A percentile compares a stretch with the other conserved stretches of the same genome.
Conservation (phyloP, 2,797 vertebrate genomes). For the Cyprinodon diabolis region DNA sequence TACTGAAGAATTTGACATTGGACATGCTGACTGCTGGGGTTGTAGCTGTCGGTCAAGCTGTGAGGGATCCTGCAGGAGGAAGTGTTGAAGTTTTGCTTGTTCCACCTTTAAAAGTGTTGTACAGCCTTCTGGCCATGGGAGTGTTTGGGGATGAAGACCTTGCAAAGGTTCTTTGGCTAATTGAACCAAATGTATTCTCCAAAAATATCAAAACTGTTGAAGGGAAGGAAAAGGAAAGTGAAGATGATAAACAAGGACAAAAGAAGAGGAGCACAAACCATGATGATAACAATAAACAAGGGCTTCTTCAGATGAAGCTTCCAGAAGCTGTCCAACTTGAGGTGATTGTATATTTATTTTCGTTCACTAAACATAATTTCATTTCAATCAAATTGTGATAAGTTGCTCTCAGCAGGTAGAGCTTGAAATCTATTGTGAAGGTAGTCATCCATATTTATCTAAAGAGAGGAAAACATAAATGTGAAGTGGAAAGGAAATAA, state of each 20-base stretch:
- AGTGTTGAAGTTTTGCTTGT: slow-evolving; percentile 91
- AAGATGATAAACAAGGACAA: slow-evolving; percentile 36
- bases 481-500: not conserved
- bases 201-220: slow-evolving; percentile 31
- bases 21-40: slow-evolving; percentile 91
- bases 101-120: slow-evolving; percentile 90
- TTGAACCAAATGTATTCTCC: slow-evolving; percentile 87
- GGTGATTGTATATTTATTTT: slow-evolving; percentile 67
- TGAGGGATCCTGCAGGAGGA: slow-evolving; percentile 92
- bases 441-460: too few relatives aligned
- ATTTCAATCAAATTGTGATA: not conserved
- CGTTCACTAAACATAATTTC: not conserved
- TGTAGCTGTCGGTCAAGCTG: slow-evolving; percentile 81
- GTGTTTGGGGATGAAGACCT: slow-evolving; percentile 87
- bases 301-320: slow-evolving; percentile 93
- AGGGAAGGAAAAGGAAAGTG: slow-evolving; percentile 48
- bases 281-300: slow-evolving; percentile 76
- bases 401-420: not conserved
- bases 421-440: not conserved
- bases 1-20: slow-evolving; percentile 86
- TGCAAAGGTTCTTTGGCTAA: slow-evolving; percentile 83
- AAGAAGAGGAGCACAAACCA: slow-evolving; percentile 17
- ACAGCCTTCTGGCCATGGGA: slow-evolving; percentile 89
- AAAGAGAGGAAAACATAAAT: not conserved
- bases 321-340: slow-evolving; percentile 94